Conservation (phyloP, 2,888 invertebrate species). For the Nymphalis polychloros region DNA sequence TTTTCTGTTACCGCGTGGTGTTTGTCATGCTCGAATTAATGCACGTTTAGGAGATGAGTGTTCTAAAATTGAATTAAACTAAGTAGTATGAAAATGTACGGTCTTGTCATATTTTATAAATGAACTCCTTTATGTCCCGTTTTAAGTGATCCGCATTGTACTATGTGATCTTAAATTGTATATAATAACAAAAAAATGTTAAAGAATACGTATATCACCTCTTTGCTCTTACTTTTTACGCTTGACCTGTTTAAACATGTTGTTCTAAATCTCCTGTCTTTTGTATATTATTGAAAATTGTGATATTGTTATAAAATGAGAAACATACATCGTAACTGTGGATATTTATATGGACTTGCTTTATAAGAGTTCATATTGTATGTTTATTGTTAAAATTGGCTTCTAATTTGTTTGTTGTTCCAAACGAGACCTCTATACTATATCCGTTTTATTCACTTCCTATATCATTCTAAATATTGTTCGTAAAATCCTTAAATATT, state of each 20-base stretch:
- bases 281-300: constrained; percentile 81
- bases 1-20: constrained; percentile 44
- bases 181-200: constrained; percentile 59
- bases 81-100: constrained; percentile 57
- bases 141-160: constrained; percentile 61
- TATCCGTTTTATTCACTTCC: constrained; percentile 33
- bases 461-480: constrained; percentile 36
- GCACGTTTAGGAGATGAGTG: constrained; percentile 72
- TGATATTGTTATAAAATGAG: constrained; percentile 79
- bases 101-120: constrained; percentile 63
- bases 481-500: constrained; percentile 40
- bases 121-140: constrained; percentile 59
- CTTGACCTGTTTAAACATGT: constrained; percentile 76
- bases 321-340: constrained; percentile 61
- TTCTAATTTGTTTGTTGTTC: constrained; percentile 37
- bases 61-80: constrained; percentile 67
- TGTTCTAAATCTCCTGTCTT: constrained; percentile 73
- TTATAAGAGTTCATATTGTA: constrained; percentile 51
- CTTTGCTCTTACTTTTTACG: constrained; percentile 73
- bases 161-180: constrained; percentile 57
- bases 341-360: constrained; percentile 62
- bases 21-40: constrained; percentile 61
- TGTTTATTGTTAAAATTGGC: constrained; percentile 57
- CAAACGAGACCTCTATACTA: constrained; percentile 25
- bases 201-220: constrained; percentile 65